Evolutionary conservation across 2,888 invertebrate species (phyloP), one percentile per base, ranked within the genome.

Genomic region (Horisme vitalbata): DNA sequence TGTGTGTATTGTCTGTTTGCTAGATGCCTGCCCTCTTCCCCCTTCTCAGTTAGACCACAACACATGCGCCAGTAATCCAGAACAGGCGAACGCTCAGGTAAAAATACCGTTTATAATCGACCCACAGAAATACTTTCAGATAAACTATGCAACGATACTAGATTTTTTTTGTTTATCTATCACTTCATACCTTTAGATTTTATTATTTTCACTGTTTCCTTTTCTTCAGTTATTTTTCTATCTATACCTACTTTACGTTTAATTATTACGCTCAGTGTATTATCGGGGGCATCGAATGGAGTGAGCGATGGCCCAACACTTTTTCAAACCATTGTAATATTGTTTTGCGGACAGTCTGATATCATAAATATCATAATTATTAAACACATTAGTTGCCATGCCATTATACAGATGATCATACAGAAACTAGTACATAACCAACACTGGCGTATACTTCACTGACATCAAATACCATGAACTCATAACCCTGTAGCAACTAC

Each of bases 21-120:
- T 95, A 95, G 95, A 95, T 95, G 95, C 95, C 95, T 95, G 95
- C 95, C 94, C 94, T 94, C 94, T 94, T 93, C 93, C 94, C 93
- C 93, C 94, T 93, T 92, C 91, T 91, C 93, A 94, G 94, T 94
- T 94, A 94, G 94, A 94, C 94, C 93, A 94, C 93, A 94, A 93
- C 94, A 93, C 93, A 94, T 94, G 92, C 93, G 90, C 90, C 90
- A 90, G 90, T 89, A 90, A 92, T 92, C 92, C 92, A 92, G 93
- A 93, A 91, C 93, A 93, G 92, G 92, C 92, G 92, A 88, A 82
- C 83, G 90, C 92, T 91, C 93, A 93, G 93, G 93, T 93, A 93
- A 92, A 85, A 92, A 84, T 83, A 81, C 83, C 81, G 79, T 86
- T 84, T 84, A 75, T 87, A 85, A 79, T 79, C 82, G 86, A 84